phyloP scores from a whole-genome alignment of 2,888 invertebrate species.

The Rhingia rostrata region DNA sequence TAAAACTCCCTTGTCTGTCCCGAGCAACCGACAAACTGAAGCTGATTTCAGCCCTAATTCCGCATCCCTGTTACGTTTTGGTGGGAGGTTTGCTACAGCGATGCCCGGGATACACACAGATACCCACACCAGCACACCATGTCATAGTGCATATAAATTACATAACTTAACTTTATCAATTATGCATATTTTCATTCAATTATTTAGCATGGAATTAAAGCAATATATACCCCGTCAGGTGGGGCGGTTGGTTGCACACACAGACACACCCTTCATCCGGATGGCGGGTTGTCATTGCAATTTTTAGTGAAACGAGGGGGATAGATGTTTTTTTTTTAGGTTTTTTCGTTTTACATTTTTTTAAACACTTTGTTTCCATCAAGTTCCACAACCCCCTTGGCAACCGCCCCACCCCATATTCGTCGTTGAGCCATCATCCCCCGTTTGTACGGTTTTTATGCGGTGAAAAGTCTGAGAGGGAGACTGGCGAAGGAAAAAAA shows the following conservation, averaged over 20 bases:
- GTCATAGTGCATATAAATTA: constrained; percentile 73
- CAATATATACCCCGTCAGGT: constrained; percentile 57
- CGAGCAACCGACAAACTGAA: neutral
- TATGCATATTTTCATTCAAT: constrained; percentile 76
- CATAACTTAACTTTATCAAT: constrained; percentile 75
- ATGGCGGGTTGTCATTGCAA: constrained; percentile 59
- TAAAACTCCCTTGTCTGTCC: constrained; percentile 16
- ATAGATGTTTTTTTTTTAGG: neutral
- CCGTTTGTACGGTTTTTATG: constrained; percentile 24
- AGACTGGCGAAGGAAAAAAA: constrained; percentile 46
- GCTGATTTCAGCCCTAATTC: constrained; percentile 7
- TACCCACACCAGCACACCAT: constrained; percentile 11
- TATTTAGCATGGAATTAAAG: constrained; percentile 75
- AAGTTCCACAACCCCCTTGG: constrained; percentile 15
- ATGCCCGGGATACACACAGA: constrained; percentile 15
- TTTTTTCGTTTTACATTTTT: constrained; percentile 42
- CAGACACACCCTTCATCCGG: constrained; percentile 10
- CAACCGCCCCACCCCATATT: no score
- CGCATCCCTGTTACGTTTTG: constrained; percentile 23
- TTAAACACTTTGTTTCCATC: constrained; percentile 59
- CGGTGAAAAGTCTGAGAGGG: constrained; percentile 42
- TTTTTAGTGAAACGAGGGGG: constrained; percentile 30
- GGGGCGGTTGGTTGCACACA: neutral
- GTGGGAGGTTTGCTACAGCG: constrained; percentile 15
- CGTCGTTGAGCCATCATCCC: neutral